phyloP scores from a whole-genome alignment of 2,113 vertebrate species.

The Ceyx margarethae region DNA sequence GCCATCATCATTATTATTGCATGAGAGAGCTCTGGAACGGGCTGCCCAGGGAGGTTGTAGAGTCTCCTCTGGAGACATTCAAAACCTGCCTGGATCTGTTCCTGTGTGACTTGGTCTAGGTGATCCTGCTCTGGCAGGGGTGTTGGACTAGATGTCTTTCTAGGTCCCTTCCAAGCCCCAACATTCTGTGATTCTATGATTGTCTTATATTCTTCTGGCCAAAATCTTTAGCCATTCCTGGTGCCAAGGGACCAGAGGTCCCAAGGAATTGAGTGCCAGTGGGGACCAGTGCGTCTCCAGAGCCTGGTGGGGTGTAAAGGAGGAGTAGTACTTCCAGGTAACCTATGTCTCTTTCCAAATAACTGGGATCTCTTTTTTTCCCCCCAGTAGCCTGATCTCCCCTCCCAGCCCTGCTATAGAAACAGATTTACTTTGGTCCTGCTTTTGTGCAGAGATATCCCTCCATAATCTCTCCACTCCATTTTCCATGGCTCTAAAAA shows the following conservation, averaged over 20 bases:
- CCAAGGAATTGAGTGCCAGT: rapidly evolving
- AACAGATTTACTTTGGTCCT: neutral
- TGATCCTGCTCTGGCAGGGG: no score
- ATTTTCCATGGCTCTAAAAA: constrained; percentile 28
- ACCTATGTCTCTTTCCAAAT: neutral
- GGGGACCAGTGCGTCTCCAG: neutral
- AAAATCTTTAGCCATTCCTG: neutral
- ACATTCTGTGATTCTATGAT: no score
- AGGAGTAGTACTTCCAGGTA: neutral
- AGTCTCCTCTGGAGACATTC: no score
- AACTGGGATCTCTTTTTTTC: neutral
- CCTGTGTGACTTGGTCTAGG: no score
- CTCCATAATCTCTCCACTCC: constrained; percentile 10
- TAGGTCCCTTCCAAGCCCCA: no score
- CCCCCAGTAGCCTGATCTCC: neutral
- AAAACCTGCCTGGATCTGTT: no score
- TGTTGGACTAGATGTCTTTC: no score
- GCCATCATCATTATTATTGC: neutral
- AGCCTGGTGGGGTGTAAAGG: neutral
- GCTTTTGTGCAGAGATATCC: constrained; percentile 25
- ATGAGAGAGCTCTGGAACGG: no score
- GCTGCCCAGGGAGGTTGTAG: no score
- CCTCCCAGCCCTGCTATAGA: neutral
- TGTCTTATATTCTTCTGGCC: neutral
- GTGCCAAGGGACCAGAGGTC: neutral